A percentile compares a stretch with the other conserved stretches of the same genome.
These are phyloP conservation scores for Epistrophella euchroma DNA, from an alignment of 2,888 invertebrate species.

Conservation along the genomic window DNA sequence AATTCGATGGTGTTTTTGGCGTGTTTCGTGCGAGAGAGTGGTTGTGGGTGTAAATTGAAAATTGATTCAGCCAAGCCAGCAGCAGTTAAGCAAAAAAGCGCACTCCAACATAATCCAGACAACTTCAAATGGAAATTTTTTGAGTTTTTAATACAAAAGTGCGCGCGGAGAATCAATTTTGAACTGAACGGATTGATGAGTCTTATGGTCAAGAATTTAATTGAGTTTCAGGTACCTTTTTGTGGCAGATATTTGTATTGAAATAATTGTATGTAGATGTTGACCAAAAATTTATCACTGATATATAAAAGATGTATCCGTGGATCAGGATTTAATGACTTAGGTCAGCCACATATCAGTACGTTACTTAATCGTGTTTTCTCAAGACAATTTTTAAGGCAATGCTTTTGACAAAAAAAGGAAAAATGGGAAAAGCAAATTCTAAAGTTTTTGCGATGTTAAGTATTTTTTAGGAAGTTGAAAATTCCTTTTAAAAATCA, in stretches of 20 bases:
- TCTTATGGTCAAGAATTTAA: constrained; percentile 30
- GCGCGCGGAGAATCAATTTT: constrained; percentile 8
- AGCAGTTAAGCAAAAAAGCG: constrained; percentile 27
- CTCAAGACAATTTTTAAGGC: too few relatives aligned
- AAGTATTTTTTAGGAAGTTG: too few relatives aligned
- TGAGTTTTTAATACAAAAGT: constrained; percentile 26
- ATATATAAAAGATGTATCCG: not conserved
- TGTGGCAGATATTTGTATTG: not conserved
- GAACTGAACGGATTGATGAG: constrained; percentile 18
- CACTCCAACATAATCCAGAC: constrained; percentile 32
- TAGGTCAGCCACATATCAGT: not conserved
- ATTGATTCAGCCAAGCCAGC: constrained; percentile 68
- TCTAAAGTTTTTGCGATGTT: too few relatives aligned
- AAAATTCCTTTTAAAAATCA: too few relatives aligned
- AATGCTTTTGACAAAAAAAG: too few relatives aligned
- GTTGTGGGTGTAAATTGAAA: constrained; percentile 63
- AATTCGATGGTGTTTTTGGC: constrained; percentile 13
- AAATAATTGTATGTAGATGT: constrained; percentile 21
- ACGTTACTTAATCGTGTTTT: too few relatives aligned
- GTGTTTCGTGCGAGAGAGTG: not conserved
- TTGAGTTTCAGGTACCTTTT: constrained; percentile 30
- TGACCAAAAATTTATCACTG: not conserved
- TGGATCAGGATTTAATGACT: not conserved
- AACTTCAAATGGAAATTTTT: constrained; percentile 65
- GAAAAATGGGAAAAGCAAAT: too few relatives aligned